phyloP scores from a whole-genome alignment of 2,888 invertebrate genomes.

The Subacronicta megacephala region DNA sequence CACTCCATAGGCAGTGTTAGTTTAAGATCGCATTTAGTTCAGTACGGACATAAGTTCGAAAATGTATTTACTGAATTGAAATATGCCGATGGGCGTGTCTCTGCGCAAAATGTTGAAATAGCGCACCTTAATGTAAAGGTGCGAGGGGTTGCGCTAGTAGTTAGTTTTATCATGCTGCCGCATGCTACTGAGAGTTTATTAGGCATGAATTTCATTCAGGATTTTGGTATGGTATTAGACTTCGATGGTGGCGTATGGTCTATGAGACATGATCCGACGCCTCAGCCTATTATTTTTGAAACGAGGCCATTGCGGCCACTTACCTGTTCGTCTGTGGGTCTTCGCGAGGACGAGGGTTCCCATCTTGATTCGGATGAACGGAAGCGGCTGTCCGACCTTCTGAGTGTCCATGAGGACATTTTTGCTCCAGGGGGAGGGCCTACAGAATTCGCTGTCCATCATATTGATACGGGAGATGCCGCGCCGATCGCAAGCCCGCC shows the following conservation, averaged over 20 bases:
- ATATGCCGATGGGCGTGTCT: conserved; percentile 1
- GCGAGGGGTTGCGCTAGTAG: conserved; percentile 2
- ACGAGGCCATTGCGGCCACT: too few species aligned
- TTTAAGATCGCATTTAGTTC: conserved; percentile 4
- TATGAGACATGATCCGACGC: too few species aligned
- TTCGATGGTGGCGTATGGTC: neutral
- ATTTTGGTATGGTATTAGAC: neutral
- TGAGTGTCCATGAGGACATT: neutral
- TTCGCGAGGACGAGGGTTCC: neutral
- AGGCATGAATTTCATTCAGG: conserved; percentile 1
- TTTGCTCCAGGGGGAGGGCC: neutral
- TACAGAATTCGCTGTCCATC: neutral
- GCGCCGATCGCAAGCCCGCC: neutral
- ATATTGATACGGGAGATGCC: neutral
- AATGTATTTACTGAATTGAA: conserved; percentile 1
- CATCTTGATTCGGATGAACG: neutral
- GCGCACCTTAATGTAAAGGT: conserved; percentile 3
- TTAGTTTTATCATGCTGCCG: neutral
- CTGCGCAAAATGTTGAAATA: conserved; percentile 6
- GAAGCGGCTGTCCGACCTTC: neutral
- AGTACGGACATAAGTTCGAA: neutral
- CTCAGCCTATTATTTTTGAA: too few species aligned
- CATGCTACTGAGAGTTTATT: neutral
- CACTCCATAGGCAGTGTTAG: conserved; percentile 12
- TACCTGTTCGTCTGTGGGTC: too few species aligned